Evolutionary conservation across 37 sponge, comb jelly and placozoan genomes (phyloP), one percentile per base, ranked within the genome.

Genomic region (Hexactinellida sp.): DNA sequence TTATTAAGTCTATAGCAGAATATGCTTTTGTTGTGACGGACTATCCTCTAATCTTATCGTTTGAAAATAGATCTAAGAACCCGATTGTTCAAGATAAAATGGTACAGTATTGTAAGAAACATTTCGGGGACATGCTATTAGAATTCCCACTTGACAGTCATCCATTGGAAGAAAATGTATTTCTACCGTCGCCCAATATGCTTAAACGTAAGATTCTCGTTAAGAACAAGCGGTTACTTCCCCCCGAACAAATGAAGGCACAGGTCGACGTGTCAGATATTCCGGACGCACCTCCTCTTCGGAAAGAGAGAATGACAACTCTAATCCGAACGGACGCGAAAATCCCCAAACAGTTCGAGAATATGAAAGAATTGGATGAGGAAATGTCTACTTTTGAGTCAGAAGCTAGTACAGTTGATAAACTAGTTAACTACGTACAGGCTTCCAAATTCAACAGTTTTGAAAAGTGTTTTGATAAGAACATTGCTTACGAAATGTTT

Each of bases 11-110:
- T 10, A 95, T 95, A 36, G 90, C 88, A 24, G 94, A 95, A 41
- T 90, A 83, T 90, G 96, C 96, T 1, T 95, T 95, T 90, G 89
- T 90, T 36, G 88, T 88, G 38, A 91, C 92, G 37, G 96, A 95
- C 37, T 95, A 90, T 85, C 96, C 96, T 0, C 83, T 95, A 30
- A 93, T 95, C 38, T 87, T 95, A 30, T 93, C 93, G 16, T 92
- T 95, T 52, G 96, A 95, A 85, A 95, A 95, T 85, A 92, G 76
- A 63, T 63, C 76, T 63, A 63, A 63, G 76, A 63, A 63, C 76
- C 76, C 76, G 34, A 63, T 63, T 63, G 76, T 63, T n/a, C 76
- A 63, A 23, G 76, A 63, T 28, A 63, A 63, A n/a, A 63, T 63
- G 76, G 30, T n/a, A n/a, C 76, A 63, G 34, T 32, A 32, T n/a